A percentile compares a stretch with the other conserved stretches of the same genome.
phyloP scores from a whole-genome alignment of 2,888 invertebrate genomes.

The Cecidostiba fungosa region DNA sequence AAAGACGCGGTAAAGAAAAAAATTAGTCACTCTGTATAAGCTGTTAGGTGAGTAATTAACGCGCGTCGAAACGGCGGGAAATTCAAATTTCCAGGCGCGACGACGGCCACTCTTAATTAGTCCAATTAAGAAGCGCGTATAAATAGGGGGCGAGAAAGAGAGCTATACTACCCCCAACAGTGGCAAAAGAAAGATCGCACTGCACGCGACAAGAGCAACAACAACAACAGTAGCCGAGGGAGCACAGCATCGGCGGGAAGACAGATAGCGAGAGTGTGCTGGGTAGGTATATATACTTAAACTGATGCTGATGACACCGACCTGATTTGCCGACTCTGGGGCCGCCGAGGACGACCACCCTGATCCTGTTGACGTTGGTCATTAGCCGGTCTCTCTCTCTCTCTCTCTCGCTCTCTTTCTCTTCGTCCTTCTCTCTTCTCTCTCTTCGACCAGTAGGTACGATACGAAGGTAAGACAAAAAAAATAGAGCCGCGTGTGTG shows the following conservation, averaged over 20 bases:
- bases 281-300: too few relatives aligned
- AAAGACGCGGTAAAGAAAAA: neutral
- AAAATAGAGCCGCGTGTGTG: neutral
- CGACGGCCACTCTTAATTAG: neutral
- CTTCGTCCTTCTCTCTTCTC: slow-evolving; percentile 68
- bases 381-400: slow-evolving; percentile 79
- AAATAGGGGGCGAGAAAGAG: neutral
- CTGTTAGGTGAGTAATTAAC: slow-evolving; percentile 25
- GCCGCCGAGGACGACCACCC: slow-evolving; percentile 90
- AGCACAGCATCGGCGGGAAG: neutral
- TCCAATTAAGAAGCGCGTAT: neutral
- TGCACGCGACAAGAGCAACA: neutral
- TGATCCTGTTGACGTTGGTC: slow-evolving; percentile 90
- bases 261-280: neutral
- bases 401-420: slow-evolving; percentile 67
- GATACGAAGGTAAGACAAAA: neutral
- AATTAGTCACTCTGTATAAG: neutral
- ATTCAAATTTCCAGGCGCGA: neutral
- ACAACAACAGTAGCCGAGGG: neutral
- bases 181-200: neutral
- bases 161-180: neutral
- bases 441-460: slow-evolving; percentile 8
- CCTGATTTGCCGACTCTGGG: slow-evolving; percentile 90
- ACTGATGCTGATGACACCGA: slow-evolving; percentile 79
- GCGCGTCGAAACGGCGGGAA: neutral